These are phyloP conservation scores for Bimastos eiseni DNA, from an alignment of 2,888 invertebrate species.

Conservation along the genomic window DNA sequence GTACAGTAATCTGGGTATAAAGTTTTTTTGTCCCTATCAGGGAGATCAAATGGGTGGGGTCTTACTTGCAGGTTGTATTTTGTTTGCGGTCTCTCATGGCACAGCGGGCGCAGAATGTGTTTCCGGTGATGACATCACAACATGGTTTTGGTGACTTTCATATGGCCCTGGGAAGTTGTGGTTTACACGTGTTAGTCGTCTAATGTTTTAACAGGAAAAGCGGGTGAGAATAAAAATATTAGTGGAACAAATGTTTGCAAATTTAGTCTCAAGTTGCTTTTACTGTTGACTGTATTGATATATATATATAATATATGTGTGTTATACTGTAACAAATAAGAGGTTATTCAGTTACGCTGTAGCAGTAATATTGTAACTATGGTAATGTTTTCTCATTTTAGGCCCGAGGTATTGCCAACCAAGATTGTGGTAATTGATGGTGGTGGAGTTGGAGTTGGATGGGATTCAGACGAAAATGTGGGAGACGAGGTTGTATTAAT, in stretches of 20 bases:
- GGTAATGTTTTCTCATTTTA: neutral
- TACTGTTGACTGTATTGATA: neutral
- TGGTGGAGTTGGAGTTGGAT: conserved; percentile 35
- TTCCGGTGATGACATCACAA: too few species aligned
- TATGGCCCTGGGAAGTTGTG: too few species aligned
- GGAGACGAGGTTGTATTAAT: neutral
- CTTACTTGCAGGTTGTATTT: too few species aligned
- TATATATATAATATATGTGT: neutral
- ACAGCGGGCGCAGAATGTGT: too few species aligned
- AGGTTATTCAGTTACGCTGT: neutral
- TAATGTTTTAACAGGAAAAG: too few species aligned
- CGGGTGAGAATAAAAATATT: too few species aligned
- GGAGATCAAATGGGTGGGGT: too few species aligned
- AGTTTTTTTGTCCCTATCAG: too few species aligned
- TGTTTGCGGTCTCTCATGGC: too few species aligned
- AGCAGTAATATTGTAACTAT: neutral
- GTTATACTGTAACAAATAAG: neutral
- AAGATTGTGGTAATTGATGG: neutral
- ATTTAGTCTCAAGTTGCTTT: neutral
- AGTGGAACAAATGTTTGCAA: neutral
- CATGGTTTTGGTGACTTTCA: too few species aligned
- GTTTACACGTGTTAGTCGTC: too few species aligned
- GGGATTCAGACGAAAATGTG: neutral
- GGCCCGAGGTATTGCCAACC: neutral
- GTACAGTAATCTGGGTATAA: too few species aligned